Evolutionary conservation across 2,113 vertebrate species (phyloP), one percentile per base, ranked within the genome.

Genomic region (Murina feae): DNA sequence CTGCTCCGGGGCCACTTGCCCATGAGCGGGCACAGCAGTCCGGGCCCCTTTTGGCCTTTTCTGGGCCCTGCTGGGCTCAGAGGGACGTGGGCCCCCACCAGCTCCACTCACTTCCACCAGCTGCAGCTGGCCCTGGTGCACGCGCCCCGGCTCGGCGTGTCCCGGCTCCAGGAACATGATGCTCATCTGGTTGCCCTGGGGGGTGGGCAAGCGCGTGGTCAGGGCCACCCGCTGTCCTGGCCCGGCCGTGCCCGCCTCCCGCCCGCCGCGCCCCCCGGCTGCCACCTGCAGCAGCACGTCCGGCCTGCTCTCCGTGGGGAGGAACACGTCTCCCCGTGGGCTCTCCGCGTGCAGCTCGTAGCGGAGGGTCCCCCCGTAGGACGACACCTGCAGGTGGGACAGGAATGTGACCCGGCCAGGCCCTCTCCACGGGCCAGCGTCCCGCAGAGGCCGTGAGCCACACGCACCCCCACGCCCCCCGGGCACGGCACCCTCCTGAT

Each of bases 171-270:
- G 98, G 97, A 99, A 99, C 91, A 99, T 98, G 96, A 99, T 97
- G 25, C 98, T 99, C 99, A 99, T 99, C 97, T 99, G 99, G 97
- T 99, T 99, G 3, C 99, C 99, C 99, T 99, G 97, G 30, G 95
- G 72, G 96, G 96, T 13, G 42, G 55, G 55, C 55, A 12, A 1
- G 37, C 1, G 10, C 17, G 25, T 17, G 25, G 51, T 81, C 16
- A 81, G 25, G 63, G 71, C n/a, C 74, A 68, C 23, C 58, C 32
- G 0, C 1, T 0, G 2, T 5, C 32, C 23, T 0, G 1, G 25
- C 18, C 1, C 0, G 1, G 30, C 85, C 0, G 7, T 0, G 4
- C 42, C 72, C 17, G 0, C 65, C 13, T 1, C 51, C 51, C 3
- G 0, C 65, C 32, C 18, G 0, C 63, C 28, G 5, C 0, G 23